Percentiles rank a stretch among this genome's conserved stretches.
Conservation (phyloP, 2,888 invertebrate genomes). For the Spilarctia lutea region DNA sequence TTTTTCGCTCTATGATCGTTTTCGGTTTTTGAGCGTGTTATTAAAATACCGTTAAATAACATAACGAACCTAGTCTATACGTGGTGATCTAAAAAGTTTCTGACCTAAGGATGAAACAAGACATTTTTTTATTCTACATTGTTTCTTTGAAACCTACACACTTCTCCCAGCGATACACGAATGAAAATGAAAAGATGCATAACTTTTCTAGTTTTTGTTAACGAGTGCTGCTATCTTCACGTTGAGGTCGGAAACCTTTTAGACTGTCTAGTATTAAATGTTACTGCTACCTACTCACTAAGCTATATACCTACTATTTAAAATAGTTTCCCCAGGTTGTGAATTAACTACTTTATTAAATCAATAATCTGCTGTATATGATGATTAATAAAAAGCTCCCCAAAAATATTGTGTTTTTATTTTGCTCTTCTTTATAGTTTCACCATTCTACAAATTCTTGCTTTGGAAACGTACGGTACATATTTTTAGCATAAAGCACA, state of each 20-base stretch:
- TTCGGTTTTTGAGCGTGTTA: background rate
- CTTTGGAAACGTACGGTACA: background rate
- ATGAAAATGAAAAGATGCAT: too few species aligned
- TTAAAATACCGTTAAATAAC: background rate
- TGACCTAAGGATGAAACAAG: too few species aligned
- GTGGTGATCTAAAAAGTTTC: too few species aligned
- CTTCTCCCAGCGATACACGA: too few species aligned
- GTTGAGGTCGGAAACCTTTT: too few species aligned
- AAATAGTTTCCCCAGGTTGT: slow-evolving; percentile 33
- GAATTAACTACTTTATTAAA: slow-evolving; percentile 22
- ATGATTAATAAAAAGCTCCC: slow-evolving; percentile 34
- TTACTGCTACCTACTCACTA: background rate
- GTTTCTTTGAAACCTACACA: too few species aligned
- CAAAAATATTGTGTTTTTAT: slow-evolving; percentile 7
- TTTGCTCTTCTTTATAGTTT: background rate
- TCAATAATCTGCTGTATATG: background rate
- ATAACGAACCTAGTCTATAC: background rate
- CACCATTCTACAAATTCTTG: background rate
- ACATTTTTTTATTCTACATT: too few species aligned
- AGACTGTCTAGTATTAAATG: background rate
- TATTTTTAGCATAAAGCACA: background rate
- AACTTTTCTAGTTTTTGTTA: too few species aligned
- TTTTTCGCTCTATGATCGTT: too few species aligned
- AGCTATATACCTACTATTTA: background rate
- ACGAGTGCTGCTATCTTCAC: too few species aligned